Conservation (phyloP, 2,797 vertebrate genomes). For the Brachyrhaphis roseni region DNA sequence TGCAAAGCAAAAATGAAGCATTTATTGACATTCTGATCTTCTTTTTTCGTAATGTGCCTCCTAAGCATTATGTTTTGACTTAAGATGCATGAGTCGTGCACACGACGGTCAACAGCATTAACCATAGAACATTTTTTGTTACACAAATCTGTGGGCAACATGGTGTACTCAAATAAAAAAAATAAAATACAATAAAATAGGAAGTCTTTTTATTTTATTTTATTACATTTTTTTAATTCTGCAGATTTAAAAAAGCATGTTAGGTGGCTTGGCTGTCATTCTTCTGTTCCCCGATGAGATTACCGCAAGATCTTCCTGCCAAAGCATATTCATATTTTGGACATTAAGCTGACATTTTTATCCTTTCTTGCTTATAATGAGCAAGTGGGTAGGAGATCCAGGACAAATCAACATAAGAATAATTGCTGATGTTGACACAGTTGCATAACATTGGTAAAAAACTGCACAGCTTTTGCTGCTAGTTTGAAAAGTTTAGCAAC, state of each 20-base stretch:
- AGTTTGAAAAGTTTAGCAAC: not conserved
- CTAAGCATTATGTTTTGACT: slow-evolving; percentile 20
- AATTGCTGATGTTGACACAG: slow-evolving; percentile 5
- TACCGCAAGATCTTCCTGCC: slow-evolving; percentile 41
- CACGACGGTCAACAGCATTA: slow-evolving; percentile 29
- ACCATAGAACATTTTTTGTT: not conserved
- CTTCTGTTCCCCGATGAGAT: slow-evolving; percentile 48
- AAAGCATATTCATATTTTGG: slow-evolving; percentile 52
- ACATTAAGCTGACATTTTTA: slow-evolving; percentile 58
- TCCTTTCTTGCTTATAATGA: slow-evolving; percentile 37
- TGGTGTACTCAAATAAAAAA: not conserved
- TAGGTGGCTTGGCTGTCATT: slow-evolving; percentile 54
- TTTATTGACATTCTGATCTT: slow-evolving; percentile 37
- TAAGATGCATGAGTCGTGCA: slow-evolving; percentile 37
- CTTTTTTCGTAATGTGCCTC: slow-evolving; percentile 2
- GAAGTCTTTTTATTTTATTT: slow-evolving; percentile 8
- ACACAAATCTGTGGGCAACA: slow-evolving; percentile 16
- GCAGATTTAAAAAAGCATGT: slow-evolving; percentile 34
- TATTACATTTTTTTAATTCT: slow-evolving; percentile 2
- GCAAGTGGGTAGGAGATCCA: slow-evolving; percentile 48
- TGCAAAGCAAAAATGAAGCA: slow-evolving; percentile 26
- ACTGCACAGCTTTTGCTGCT: too few species aligned
- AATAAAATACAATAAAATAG: slow-evolving; percentile 2
- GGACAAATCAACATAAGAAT: slow-evolving; percentile 15
- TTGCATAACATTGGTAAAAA: not conserved